A percentile compares a stretch with the other conserved stretches of the same genome.
Evolutionary conservation across 2,888 invertebrate genomes (phyloP).

Genomic region (Lacanobia wlatinum): DNA sequence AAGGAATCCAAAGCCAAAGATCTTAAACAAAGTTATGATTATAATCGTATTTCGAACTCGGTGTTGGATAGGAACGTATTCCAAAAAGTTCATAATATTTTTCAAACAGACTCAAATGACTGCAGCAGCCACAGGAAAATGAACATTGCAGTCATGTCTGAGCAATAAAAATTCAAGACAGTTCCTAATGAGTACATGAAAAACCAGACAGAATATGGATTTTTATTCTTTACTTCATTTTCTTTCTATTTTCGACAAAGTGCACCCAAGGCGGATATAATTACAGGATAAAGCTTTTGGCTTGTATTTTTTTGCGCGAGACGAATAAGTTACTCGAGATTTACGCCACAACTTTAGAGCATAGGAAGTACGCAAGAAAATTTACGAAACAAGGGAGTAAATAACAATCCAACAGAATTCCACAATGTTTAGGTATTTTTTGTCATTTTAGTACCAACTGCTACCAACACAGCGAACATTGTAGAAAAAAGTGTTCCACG

Average conservation of each 20-base stretch:
- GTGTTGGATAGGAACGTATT: constrained; percentile 1
- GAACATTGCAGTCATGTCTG: constrained; percentile 16
- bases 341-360: constrained; percentile 29
- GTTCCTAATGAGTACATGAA: constrained; percentile 4
- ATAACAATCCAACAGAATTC: constrained; percentile 71
- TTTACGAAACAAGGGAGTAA: constrained; percentile 67
- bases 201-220: constrained; percentile 5
- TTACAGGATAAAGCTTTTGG: constrained; percentile 11
- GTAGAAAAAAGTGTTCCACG: constrained; percentile 1
- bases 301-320: constrained; percentile 24
- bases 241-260: constrained; percentile 4
- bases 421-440: constrained; percentile 40
- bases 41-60: constrained; percentile 27
- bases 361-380: constrained; percentile 46
- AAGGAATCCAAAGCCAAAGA: constrained; percentile 28
- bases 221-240: constrained; percentile 11
- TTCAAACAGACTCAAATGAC: constrained; percentile 20
- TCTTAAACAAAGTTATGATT: constrained; percentile 30
- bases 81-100: constrained; percentile 26
- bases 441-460: background rate
- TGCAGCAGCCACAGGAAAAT: constrained; percentile 8
- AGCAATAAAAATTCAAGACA: constrained; percentile 7
- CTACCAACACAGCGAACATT: constrained; percentile 13
- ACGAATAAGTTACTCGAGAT: constrained; percentile 9
- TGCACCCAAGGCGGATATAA: background rate